phyloP scores from a whole-genome alignment of 2,888 invertebrate species.

The Eupithecia abbreviata region DNA sequence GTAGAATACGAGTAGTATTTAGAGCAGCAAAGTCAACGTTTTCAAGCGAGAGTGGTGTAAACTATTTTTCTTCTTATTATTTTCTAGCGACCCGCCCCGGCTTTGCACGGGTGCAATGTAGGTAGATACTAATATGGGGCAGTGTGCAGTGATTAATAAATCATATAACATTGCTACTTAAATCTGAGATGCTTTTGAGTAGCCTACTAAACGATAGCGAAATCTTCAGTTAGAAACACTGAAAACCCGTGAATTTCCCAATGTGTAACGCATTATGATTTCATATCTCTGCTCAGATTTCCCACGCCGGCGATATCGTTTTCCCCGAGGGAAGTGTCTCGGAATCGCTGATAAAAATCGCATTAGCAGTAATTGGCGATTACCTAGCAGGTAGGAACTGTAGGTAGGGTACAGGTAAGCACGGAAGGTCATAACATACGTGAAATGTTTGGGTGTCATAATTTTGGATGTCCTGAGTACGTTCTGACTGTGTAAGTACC shows the following conservation, averaged over 20 bases:
- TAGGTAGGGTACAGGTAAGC: conserved; percentile 1
- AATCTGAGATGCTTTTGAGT: too few relatives aligned
- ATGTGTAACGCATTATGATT: conserved; percentile 42
- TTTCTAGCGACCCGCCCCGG: background rate
- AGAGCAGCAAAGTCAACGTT: background rate
- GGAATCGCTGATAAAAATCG: conserved; percentile 50
- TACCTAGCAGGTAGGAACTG: background rate
- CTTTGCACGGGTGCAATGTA: too few relatives aligned
- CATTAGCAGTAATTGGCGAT: conserved; percentile 48
- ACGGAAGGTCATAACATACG: background rate
- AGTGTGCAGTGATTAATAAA: too few relatives aligned
- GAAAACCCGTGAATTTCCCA: conserved; percentile 35
- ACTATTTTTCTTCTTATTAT: background rate
- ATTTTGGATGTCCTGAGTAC: background rate
- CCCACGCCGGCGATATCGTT: conserved; percentile 43
- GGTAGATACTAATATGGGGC: too few relatives aligned
- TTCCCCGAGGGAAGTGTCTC: conserved; percentile 46
- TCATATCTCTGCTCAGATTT: conserved; percentile 45
- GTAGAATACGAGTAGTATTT: too few relatives aligned
- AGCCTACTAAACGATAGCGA: background rate
- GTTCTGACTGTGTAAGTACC: too few relatives aligned
- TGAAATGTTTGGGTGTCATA: background rate
- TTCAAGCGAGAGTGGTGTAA: background rate
- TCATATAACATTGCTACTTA: too few relatives aligned
- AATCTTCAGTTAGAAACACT: background rate